These are phyloP conservation scores for Diachasma alloeum DNA, from an alignment of 1,140 invertebrate genomes.

Conservation along the genomic window DNA sequence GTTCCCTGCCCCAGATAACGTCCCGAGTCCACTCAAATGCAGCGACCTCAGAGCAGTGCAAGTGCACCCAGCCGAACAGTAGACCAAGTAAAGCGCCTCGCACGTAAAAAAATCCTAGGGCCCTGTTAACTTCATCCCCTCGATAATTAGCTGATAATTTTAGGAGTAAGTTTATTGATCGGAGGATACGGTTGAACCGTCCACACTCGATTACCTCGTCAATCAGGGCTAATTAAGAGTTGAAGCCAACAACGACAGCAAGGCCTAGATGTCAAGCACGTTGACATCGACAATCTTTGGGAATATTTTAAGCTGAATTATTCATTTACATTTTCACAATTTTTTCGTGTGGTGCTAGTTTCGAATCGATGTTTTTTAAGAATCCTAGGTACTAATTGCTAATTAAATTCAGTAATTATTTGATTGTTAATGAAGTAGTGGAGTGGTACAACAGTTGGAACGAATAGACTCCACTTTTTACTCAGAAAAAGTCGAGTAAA, in stretches of 20 bases:
- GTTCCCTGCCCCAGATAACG: slow-evolving; percentile 62
- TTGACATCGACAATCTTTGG: background rate
- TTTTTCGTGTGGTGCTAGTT: background rate
- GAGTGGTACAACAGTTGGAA: too few species aligned
- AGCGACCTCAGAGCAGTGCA: slow-evolving; percentile 55
- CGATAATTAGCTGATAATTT: background rate
- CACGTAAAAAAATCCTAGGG: slow-evolving; percentile 37
- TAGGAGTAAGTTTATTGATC: background rate
- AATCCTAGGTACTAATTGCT: background rate
- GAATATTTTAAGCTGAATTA: background rate
- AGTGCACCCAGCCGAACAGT: slow-evolving; percentile 53
- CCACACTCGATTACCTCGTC: slow-evolving; percentile 2
- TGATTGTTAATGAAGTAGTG: too few species aligned
- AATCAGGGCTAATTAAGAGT: background rate
- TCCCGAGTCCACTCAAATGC: slow-evolving; percentile 60
- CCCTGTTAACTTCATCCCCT: too few species aligned
- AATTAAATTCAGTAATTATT: background rate
- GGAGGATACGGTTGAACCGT: background rate
- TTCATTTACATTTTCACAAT: background rate
- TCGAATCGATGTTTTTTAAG: background rate
- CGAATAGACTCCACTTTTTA: too few species aligned
- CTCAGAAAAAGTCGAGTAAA: too few species aligned
- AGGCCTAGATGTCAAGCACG: background rate
- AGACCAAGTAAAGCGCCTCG: slow-evolving; percentile 50
- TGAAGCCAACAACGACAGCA: background rate